These are phyloP conservation scores for Riparia riparia DNA, from an alignment of 2,113 vertebrate genomes.

Conservation along the genomic window DNA sequence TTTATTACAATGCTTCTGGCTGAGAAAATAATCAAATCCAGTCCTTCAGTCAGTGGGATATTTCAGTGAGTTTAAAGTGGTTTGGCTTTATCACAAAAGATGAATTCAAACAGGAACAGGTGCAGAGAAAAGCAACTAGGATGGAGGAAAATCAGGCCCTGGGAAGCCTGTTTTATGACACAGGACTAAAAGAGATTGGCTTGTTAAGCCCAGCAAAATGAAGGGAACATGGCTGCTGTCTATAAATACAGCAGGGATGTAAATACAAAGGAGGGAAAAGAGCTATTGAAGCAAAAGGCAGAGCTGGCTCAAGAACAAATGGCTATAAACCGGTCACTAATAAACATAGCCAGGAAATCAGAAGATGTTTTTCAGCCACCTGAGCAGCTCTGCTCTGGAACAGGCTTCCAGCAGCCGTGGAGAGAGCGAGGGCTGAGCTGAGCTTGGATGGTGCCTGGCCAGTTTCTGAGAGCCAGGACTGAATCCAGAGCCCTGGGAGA, in stretches of 20 bases:
- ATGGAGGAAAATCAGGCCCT: neutral
- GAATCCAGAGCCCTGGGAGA: neutral
- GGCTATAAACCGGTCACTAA: slow-evolving; percentile 16
- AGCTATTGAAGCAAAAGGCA: slow-evolving; percentile 34
- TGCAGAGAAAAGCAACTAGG: slow-evolving; percentile 28
- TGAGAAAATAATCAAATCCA: neutral
- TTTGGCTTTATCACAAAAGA: slow-evolving; percentile 31
- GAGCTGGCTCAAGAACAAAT: slow-evolving; percentile 26
- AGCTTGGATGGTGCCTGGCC: neutral
- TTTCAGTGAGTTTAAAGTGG: slow-evolving; percentile 9
- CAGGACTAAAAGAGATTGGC: neutral
- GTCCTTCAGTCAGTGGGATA: neutral
- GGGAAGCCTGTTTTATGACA: slow-evolving; percentile 37
- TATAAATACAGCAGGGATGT: slow-evolving; percentile 32
- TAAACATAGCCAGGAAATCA: slow-evolving; percentile 5
- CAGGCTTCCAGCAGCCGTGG: neutral
- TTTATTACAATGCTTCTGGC: neutral
- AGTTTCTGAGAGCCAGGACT: neutral
- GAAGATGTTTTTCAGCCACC: slow-evolving; percentile 37
- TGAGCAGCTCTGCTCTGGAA: neutral
- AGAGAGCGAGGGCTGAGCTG: neutral
- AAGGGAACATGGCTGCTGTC: slow-evolving; percentile 17
- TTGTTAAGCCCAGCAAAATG: slow-evolving; percentile 49
- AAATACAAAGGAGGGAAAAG: slow-evolving; percentile 6
- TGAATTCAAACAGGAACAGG: slow-evolving; percentile 44